These are phyloP conservation scores for Pelobates fuscus DNA, from an alignment of 2,113 vertebrate species.

Conservation along the genomic window DNA sequence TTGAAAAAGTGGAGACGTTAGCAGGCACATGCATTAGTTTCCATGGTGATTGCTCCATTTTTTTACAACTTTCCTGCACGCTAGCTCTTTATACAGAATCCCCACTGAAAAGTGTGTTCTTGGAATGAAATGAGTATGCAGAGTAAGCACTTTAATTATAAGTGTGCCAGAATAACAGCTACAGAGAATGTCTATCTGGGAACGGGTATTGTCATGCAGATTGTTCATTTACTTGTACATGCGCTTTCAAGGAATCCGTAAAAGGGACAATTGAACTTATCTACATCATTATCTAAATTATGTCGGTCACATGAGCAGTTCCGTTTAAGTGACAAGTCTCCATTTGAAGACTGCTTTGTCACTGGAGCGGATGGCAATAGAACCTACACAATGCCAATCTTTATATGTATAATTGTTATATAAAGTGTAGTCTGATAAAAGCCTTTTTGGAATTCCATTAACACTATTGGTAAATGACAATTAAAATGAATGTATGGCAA, in stretches of 20 bases:
- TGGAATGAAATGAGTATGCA: no score
- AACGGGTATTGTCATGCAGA: constrained; percentile 20
- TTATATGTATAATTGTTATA: not conserved
- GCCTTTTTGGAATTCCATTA: not conserved
- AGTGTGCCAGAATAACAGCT: no score
- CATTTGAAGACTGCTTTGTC: not conserved
- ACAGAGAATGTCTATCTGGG: not conserved
- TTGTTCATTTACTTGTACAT: constrained; percentile 3
- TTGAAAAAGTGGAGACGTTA: no score
- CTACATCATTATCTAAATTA: constrained; percentile 13
- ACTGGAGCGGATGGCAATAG: not conserved
- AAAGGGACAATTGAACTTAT: constrained; percentile 11
- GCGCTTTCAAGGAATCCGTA: not conserved
- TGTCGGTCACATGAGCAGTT: not conserved
- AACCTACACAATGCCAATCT: not conserved
- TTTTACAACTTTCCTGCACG: no score
- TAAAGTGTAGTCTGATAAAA: not conserved
- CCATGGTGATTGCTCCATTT: no score
- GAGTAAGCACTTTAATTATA: no score
- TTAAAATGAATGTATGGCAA: not conserved
- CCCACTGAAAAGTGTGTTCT: no score
- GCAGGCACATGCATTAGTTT: no score
- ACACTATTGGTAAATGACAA: not conserved
- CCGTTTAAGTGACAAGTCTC: constrained; percentile 2
- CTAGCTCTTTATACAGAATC: no score